These are phyloP conservation scores for Silvanus unidentatus DNA, from an alignment of 2,888 invertebrate genomes.

Conservation along the genomic window DNA sequence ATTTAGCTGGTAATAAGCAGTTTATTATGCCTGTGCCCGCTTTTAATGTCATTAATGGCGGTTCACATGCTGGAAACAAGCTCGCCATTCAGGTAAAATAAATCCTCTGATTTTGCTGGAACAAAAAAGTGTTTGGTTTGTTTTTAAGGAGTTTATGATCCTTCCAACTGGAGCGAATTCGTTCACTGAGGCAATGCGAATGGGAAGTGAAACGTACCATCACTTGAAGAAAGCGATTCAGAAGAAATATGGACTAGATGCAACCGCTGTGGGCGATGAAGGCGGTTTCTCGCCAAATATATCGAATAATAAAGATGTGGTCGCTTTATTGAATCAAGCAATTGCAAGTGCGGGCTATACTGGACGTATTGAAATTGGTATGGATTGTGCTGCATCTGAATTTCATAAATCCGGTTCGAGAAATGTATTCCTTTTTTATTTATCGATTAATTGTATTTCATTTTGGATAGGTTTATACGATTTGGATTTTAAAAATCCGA, in stretches of 20 bases:
- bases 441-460: background rate
- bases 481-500: constrained; percentile 95
- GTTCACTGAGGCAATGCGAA: constrained; percentile 97
- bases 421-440: background rate
- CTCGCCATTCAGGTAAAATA: constrained; percentile 73
- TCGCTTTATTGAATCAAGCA: constrained; percentile 79
- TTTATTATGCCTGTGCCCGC: constrained; percentile 95
- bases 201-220: constrained; percentile 96
- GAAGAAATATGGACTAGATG: constrained; percentile 90
- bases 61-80: constrained; percentile 98
- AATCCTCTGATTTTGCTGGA: background rate
- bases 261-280: constrained; percentile 97
- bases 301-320: constrained; percentile 90
- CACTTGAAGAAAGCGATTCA: constrained; percentile 96
- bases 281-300: constrained; percentile 99
- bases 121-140: background rate
- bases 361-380: constrained; percentile 95
- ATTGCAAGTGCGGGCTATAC: constrained; percentile 95
- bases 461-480: constrained; percentile 60
- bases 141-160: constrained; percentile 43
- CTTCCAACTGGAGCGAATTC: constrained; percentile 70
- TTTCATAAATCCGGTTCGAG: constrained; percentile 70
- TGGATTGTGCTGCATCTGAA: constrained; percentile 99
- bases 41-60: constrained; percentile 99
- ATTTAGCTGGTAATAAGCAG: constrained; percentile 84